These are phyloP conservation scores for Masnerella sp. DNA, from an alignment of 2,888 invertebrate species.

Conservation along the genomic window DNA sequence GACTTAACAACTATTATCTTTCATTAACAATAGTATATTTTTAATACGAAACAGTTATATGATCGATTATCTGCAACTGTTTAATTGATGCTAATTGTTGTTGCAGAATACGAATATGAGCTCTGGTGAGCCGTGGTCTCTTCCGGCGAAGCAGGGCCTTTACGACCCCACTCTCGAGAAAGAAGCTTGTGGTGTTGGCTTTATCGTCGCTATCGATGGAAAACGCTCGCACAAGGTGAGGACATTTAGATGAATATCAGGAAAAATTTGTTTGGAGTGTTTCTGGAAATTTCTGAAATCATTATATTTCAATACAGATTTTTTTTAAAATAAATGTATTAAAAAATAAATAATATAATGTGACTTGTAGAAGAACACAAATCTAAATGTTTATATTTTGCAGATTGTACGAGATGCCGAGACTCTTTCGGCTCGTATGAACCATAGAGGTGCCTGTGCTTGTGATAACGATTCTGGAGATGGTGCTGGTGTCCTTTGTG, in stretches of 20 bases:
- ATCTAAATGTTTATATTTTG: slow-evolving; percentile 60
- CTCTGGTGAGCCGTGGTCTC: slow-evolving; percentile 87
- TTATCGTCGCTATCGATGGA: slow-evolving; percentile 99
- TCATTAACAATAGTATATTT: too few species aligned
- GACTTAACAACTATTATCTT: too few species aligned
- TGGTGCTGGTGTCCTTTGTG: slow-evolving; percentile 97
- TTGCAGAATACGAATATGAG: slow-evolving; percentile 75
- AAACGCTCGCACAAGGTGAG: slow-evolving; percentile 91
- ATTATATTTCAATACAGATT: too few species aligned
- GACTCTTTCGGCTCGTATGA: slow-evolving; percentile 96
- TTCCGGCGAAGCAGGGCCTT: slow-evolving; percentile 92
- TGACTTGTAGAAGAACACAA: neutral
- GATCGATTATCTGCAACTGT: too few species aligned
- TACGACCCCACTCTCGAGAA: slow-evolving; percentile 97
- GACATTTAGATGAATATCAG: too few species aligned
- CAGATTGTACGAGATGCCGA: slow-evolving; percentile 98
- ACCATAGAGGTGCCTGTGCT: slow-evolving; percentile 99
- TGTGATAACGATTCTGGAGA: slow-evolving; percentile 99
- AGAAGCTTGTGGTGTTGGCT: slow-evolving; percentile 99
- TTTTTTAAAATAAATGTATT: too few species aligned
- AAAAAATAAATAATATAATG: too few species aligned
- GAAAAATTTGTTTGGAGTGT: too few species aligned
- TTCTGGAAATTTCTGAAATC: too few species aligned
- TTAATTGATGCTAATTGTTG: too few species aligned
- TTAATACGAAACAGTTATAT: too few species aligned